Evolutionary conservation across 1,140 invertebrate species (phyloP), one percentile per base, ranked within the genome.

Genomic region (Pseudobourletiella spinata): DNA sequence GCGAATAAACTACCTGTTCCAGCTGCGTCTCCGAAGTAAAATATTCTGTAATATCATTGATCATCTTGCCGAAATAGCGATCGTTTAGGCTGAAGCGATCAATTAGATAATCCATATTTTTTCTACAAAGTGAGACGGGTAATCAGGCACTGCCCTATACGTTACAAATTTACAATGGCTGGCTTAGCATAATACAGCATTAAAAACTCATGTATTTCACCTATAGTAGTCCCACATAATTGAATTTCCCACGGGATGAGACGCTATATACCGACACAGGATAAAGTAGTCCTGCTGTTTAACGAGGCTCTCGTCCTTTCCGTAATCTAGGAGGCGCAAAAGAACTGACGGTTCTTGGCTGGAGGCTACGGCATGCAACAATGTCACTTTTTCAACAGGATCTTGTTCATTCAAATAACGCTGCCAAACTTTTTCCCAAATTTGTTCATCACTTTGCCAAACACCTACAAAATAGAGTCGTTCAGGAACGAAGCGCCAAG

Each of bases 271-370:
- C 0, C 71, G 72, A 0, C 95, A 68, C 18, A 89, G 83, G 0
- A 75, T 81, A 51, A 93, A 83, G 70, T 89, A 91, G 75, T 95
- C 91, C 74, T 95, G 91, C 8, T 83, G 77, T 25, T 89, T 79
- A 0, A 95, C 83, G 56, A 85, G 81, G 1, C 73, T 81, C 66
- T 89, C 85, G 71, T 92, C 80, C 78, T 84, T 84, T 0, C 86
- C 83, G 54, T 84, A 76, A 18, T 80, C 73, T 67, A 88, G 78
- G 72, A 86, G 83, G 73, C 89, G 85, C 69, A 56, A 51, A 14
- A 93, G 72, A 58, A 89, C 77, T 69, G 76, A 78, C 2, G 78
- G 76, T 48, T 86, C 80, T 26, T 79, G 78, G 1, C 84, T 80
- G 24, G 81, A 82, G 0, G 86, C 77, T 28, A 95, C 76, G 8